phyloP scores from a whole-genome alignment of 2,888 invertebrate genomes.

The Cinara cedri region DNA sequence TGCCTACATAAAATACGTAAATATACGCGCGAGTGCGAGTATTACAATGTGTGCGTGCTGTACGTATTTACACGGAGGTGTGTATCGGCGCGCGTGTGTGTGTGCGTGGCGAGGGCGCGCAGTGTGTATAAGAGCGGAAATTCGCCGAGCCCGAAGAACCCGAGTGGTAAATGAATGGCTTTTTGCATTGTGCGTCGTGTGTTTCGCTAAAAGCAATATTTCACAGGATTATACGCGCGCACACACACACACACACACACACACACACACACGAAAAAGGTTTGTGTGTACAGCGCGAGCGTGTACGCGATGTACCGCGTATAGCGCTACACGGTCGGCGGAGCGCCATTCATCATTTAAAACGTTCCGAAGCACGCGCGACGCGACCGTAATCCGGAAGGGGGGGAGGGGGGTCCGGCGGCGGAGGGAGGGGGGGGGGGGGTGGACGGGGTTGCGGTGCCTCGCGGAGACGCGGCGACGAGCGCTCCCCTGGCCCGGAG shows the following conservation, averaged over 20 bases:
- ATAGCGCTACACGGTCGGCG: background rate
- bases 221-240: slow-evolving; percentile 45
- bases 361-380: slow-evolving; percentile 32
- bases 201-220: slow-evolving; percentile 53
- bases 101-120: background rate
- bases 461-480: background rate
- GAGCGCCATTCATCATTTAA: slow-evolving; percentile 52
- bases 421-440: background rate
- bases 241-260: background rate
- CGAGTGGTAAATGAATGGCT: slow-evolving; percentile 49
- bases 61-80: too few species aligned
- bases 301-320: background rate
- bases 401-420: too few species aligned
- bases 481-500: slow-evolving; percentile 50
- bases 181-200: slow-evolving; percentile 50
- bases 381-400: slow-evolving; percentile 47
- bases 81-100: background rate
- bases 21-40: background rate
- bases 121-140: slow-evolving; percentile 34
- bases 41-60: too few species aligned
- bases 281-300: background rate
- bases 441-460: too few species aligned
- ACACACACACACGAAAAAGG: background rate
- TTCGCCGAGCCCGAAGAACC: slow-evolving; percentile 36
- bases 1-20: background rate